Percentiles rank a stretch among this genome's conserved stretches.
Evolutionary conservation across 2,113 vertebrate genomes (phyloP).

Genomic region (Microcebus jonahi): DNA sequence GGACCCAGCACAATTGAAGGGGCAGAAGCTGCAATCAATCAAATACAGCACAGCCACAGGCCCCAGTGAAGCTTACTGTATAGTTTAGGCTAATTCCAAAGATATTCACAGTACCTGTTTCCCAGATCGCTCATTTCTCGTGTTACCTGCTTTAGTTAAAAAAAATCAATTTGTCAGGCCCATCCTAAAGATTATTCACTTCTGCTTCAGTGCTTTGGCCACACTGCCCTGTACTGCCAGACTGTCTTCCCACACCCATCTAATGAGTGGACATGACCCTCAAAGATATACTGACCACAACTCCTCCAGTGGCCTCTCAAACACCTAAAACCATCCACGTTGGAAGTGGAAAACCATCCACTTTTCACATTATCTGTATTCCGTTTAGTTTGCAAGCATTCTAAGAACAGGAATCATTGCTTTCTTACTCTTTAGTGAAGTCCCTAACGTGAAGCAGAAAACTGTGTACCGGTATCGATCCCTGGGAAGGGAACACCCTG

Average conservation of each 20-base stretch:
- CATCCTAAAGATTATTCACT: not conserved
- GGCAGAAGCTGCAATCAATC: not conserved
- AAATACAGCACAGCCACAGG: not conserved
- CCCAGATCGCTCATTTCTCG: not conserved
- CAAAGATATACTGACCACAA: not conserved
- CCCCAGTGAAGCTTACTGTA: not conserved
- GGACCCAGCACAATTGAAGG: not conserved
- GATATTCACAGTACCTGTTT: not conserved
- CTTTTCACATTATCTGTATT: not conserved
- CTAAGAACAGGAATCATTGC: not conserved
- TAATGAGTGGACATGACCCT: not conserved
- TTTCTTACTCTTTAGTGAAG: not conserved
- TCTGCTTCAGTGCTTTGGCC: not conserved
- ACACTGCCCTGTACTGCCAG: not conserved
- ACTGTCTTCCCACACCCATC: not conserved
- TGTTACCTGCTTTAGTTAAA: not conserved
- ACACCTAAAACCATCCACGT: not conserved
- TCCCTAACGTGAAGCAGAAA: not conserved
- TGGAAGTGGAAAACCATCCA: too few relatives aligned
- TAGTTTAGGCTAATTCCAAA: not conserved
- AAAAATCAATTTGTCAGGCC: not conserved
- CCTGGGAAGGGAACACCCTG: too few relatives aligned
- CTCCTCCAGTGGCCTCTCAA: not conserved
- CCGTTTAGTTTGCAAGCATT: not conserved
- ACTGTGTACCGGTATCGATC: not conserved